These are phyloP conservation scores for Lampris incognitus DNA, from an alignment of 2,113 vertebrate species.

Conservation along the genomic window DNA sequence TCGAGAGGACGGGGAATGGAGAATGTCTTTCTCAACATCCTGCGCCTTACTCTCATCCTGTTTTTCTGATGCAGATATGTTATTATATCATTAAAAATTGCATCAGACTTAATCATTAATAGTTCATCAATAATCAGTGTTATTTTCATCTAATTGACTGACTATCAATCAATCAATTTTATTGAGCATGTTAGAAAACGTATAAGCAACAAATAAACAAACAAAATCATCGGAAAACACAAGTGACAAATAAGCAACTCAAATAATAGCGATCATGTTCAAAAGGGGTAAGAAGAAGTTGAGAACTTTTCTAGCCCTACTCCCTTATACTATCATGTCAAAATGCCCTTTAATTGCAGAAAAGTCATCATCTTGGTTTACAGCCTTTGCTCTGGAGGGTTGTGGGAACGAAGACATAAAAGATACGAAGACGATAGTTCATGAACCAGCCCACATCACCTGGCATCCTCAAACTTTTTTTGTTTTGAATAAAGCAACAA, in stretches of 20 bases:
- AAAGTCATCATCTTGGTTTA: conserved; percentile 21
- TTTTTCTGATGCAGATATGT: not conserved
- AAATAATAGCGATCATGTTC: too few species aligned
- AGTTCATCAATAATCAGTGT: not conserved
- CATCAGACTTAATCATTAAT: conserved; percentile 2
- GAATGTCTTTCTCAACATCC: conserved; percentile 20
- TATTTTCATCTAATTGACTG: not conserved
- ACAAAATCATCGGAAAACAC: too few species aligned
- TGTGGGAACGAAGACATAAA: conserved; percentile 32
- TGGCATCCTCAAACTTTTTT: conserved; percentile 30
- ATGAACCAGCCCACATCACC: conserved; percentile 45
- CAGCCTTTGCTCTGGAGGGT: conserved; percentile 22
- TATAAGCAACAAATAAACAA: too few species aligned
- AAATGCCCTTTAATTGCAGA: not conserved
- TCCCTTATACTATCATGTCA: not conserved
- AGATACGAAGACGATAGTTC: conserved; percentile 40
- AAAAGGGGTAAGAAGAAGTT: too few species aligned
- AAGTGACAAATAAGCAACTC: too few species aligned
- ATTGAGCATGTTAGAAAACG: too few species aligned
- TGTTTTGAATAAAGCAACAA: conserved; percentile 10
- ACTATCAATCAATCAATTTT: not conserved
- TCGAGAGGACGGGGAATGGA: conserved; percentile 25
- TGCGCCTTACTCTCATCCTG: not conserved
- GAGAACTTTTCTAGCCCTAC: too few species aligned
- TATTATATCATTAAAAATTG: not conserved